Evolutionary conservation across 2,113 vertebrate genomes (phyloP).

Genomic region (Eulacestoma nigropectus): DNA sequence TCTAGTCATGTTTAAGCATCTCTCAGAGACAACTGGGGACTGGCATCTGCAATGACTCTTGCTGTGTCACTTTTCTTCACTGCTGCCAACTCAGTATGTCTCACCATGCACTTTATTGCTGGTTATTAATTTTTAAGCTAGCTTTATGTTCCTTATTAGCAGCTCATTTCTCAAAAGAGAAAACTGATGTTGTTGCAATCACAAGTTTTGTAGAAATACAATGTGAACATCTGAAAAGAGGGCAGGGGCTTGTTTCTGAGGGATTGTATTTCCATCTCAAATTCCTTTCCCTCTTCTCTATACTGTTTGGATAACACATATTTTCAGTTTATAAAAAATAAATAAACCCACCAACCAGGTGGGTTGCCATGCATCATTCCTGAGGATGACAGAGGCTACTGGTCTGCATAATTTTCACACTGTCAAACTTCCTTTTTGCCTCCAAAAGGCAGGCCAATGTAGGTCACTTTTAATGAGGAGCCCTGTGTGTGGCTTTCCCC

Average conservation of each 20-base stretch:
- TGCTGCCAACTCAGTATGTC: neutral
- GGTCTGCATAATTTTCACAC: neutral
- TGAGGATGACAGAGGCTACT: neutral
- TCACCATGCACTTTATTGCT: neutral
- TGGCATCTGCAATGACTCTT: neutral
- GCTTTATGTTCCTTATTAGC: neutral
- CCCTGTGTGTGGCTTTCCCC: neutral
- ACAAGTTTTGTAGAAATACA: neutral
- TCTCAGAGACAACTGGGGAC: neutral
- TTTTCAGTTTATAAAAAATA: neutral
- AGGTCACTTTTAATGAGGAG: slow-evolving; percentile 36
- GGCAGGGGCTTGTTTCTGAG: neutral
- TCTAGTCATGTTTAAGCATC: neutral
- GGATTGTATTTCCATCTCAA: neutral
- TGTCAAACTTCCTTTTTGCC: neutral
- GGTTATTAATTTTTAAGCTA: neutral
- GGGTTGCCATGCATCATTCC: neutral
- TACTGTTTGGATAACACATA: neutral
- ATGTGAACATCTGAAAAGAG: neutral
- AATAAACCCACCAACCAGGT: neutral
- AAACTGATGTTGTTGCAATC: neutral
- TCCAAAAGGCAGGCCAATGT: slow-evolving; percentile 1
- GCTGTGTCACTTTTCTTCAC: neutral
- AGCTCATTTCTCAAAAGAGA: neutral
- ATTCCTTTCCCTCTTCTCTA: neutral